Conservation (phyloP, 92 coral and sea anemone species). For the Paragorgia papillata region DNA sequence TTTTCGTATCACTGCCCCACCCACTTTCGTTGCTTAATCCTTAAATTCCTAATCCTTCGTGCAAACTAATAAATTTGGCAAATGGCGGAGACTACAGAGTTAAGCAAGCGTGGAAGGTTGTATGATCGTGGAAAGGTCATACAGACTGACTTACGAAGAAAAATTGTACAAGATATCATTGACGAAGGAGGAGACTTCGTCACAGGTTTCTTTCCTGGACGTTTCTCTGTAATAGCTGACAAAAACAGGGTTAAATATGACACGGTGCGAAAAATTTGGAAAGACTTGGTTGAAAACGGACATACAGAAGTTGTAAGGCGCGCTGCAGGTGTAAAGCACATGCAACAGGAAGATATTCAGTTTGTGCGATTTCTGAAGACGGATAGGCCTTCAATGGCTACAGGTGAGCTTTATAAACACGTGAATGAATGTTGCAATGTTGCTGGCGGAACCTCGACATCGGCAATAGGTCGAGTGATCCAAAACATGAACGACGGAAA, state of each 20-base stretch:
- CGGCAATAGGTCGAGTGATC: no score
- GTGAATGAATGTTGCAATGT: no score
- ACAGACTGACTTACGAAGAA: conserved; percentile 28
- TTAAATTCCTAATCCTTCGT: neutral
- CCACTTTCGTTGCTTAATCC: conserved; percentile 19
- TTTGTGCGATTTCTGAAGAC: neutral
- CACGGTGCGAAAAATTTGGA: conserved; percentile 48
- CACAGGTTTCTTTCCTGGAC: conserved; percentile 49
- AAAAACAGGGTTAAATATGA: conserved; percentile 35
- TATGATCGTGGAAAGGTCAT: conserved; percentile 43
- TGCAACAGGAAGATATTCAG: neutral
- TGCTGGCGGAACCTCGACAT: no score
- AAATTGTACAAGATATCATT: conserved; percentile 46
- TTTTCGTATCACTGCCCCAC: conserved; percentile 37
- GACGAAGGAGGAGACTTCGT: conserved; percentile 46
- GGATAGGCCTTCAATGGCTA: no score
- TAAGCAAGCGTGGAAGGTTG: neutral
- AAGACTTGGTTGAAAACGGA: conserved; percentile 29
- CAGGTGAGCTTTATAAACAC: no score
- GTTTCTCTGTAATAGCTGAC: conserved; percentile 19
- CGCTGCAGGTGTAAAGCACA: neutral
- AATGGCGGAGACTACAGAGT: no score
- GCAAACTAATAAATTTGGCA: neutral
- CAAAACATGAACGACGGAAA: no score
- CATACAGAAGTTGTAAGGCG: conserved; percentile 3